A percentile compares a stretch with the other conserved stretches of the same genome.
Evolutionary conservation across 2,113 vertebrate genomes (phyloP).

Genomic region (Sterna hirundo): DNA sequence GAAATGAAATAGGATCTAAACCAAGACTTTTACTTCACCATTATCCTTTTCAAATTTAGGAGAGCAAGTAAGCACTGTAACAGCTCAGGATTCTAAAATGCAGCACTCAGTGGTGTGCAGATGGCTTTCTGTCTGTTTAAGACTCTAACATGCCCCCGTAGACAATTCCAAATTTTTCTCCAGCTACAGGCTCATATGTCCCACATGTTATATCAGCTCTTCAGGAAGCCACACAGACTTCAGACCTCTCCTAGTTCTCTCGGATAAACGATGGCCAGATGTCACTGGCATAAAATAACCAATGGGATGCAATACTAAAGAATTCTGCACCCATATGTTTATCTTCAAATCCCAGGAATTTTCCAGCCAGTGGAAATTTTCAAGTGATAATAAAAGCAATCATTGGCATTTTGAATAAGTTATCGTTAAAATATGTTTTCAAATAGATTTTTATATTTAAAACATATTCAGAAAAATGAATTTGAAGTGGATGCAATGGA

Average conservation of each 20-base stretch:
- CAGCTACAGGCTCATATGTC: neutral
- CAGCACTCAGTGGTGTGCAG: neutral
- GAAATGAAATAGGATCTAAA: neutral
- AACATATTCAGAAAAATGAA: neutral
- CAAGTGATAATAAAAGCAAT: neutral
- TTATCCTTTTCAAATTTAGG: slow-evolving; percentile 4
- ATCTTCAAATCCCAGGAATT: neutral
- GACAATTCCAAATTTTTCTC: neutral
- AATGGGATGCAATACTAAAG: neutral
- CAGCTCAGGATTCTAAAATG: neutral
- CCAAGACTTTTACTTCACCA: neutral
- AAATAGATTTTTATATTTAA: neutral
- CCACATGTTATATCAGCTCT: neutral
- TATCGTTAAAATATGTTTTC: neutral
- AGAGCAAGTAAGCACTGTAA: neutral
- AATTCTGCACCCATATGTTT: neutral
- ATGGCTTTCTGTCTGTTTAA: neutral
- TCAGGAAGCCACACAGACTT: neutral
- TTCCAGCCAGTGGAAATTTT: neutral
- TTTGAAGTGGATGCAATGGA: neutral
- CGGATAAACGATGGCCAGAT: neutral
- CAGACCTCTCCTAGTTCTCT: neutral
- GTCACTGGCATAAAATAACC: neutral
- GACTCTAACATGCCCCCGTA: neutral
- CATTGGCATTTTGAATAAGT: neutral